Evolutionary conservation across 2,797 vertebrate genomes (phyloP), one percentile per base, ranked within the genome.

Genomic region (Cyprinella venusta): DNA sequence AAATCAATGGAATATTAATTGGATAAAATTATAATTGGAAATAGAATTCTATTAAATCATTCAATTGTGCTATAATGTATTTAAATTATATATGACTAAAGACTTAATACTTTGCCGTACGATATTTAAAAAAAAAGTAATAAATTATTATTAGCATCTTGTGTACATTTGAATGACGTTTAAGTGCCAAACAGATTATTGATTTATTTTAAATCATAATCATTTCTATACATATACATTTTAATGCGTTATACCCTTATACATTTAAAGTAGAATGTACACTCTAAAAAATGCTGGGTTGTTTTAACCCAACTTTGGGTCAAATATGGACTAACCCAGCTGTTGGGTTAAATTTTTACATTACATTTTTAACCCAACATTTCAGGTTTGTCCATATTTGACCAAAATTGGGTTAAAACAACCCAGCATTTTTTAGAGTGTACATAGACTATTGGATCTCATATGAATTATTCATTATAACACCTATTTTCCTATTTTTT

Each of bases 51-150:
- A 79, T 79, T 9, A 16, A n/a, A 67, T 40, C 4, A 79, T 79
- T 16, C 7, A 19, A 68, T 40, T 8, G 1, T 63, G 61, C 30
- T 30, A 0, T 7, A 38, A 68, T 12, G 7, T 24, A 33, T 30
- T 40, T 48, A 21, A 77, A 77, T 64, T 33, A 18, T 12, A 75
- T 13, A 75, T 76, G 6, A 21, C 13, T 30, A 8, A 4, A 36
- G 18, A 21, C 6, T 16, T 18, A 24, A 19, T 67, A 36, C 18
- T 40, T 65, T 2, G 12, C 18, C 1, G 15, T 5, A 54, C 8
- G 50, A 74, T 36, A 38, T 56, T n/a, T 21, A 75, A 36, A n/a
- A 75, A 36, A n/a, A 74, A 75, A 56, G 16, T 79, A 68, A 38
- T 54, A 24, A 5, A 79, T 54, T 18, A 26, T 54, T 36, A 40